Conservation (phyloP, 2,113 vertebrate species). For the Sander lucioperca region DNA sequence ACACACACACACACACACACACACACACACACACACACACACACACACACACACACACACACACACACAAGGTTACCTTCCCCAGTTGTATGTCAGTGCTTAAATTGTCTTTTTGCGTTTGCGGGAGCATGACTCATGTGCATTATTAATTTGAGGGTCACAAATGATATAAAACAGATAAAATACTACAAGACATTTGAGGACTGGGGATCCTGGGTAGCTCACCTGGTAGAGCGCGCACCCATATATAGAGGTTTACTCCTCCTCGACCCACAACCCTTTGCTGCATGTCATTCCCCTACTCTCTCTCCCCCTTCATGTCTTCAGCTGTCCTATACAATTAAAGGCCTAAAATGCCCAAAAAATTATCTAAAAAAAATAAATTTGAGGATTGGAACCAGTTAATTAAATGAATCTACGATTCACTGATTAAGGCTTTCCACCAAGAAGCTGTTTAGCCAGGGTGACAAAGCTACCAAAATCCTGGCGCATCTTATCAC, state of each 20-base stretch:
- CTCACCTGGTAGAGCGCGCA: too few species aligned
- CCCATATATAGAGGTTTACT: too few species aligned
- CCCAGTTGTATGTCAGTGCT: neutral
- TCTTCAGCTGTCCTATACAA: too few species aligned
- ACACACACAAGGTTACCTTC: neutral
- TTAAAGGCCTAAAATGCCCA: too few species aligned
- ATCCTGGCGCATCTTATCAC: neutral
- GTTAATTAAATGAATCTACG: neutral
- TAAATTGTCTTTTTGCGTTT: too few species aligned
- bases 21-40: slow-evolving; percentile 47
- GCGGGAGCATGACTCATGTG: neutral
- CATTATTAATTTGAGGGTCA: neutral
- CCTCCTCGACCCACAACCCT: too few species aligned
- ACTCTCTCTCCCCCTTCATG: too few species aligned
- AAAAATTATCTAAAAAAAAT: too few species aligned
- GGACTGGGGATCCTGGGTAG: too few species aligned
- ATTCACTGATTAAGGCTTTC: neutral
- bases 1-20: slow-evolving; percentile 28
- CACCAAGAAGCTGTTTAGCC: neutral
- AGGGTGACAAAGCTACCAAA: neutral
- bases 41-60: slow-evolving; percentile 50
- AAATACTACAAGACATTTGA: too few species aligned
- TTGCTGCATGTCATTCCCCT: too few species aligned
- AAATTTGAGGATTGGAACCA: neutral
- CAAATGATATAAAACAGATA: too few species aligned